Evolutionary conservation across 1,140 invertebrate genomes (phyloP).

Genomic region (Amyelois transitella): DNA sequence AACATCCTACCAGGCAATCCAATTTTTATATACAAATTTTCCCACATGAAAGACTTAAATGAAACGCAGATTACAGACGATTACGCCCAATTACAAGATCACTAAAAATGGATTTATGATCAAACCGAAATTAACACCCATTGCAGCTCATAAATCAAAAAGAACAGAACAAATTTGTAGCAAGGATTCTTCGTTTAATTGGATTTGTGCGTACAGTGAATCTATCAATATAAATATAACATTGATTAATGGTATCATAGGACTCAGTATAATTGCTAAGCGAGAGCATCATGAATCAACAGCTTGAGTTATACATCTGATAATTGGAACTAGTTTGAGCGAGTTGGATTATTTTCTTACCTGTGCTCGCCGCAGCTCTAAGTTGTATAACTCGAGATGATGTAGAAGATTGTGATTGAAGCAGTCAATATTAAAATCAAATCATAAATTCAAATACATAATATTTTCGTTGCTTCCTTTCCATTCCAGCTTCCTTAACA

Average conservation of each 20-base stretch:
- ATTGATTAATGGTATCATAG: slow-evolving; percentile 68
- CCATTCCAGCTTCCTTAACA: too few species aligned
- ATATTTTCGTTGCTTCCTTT: too few species aligned
- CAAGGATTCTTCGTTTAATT: slow-evolving; percentile 62
- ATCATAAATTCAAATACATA: too few species aligned
- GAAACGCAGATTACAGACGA: slow-evolving; percentile 38
- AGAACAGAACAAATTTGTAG: slow-evolving; percentile 50
- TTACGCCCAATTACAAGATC: slow-evolving; percentile 38
- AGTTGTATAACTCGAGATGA: too few species aligned
- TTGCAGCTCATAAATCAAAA: slow-evolving; percentile 58
- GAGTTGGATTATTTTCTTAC: slow-evolving; percentile 35
- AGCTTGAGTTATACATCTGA: slow-evolving; percentile 62
- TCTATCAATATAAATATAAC: slow-evolving; percentile 56
- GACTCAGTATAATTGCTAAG: slow-evolving; percentile 59
- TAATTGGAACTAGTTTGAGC: slow-evolving; percentile 57
- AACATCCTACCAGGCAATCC: not conserved
- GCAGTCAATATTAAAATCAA: too few species aligned
- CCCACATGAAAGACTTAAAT: slow-evolving; percentile 34
- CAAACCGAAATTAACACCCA: slow-evolving; percentile 57
- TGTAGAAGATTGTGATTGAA: too few species aligned
- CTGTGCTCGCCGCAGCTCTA: not conserved
- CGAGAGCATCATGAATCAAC: slow-evolving; percentile 66
- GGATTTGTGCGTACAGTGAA: slow-evolving; percentile 57
- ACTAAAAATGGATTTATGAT: slow-evolving; percentile 55
- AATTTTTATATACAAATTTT: slow-evolving; percentile 13